Evolutionary conservation across 2,797 vertebrate species (phyloP).

Genomic region (Rhynchonycteris naso): DNA sequence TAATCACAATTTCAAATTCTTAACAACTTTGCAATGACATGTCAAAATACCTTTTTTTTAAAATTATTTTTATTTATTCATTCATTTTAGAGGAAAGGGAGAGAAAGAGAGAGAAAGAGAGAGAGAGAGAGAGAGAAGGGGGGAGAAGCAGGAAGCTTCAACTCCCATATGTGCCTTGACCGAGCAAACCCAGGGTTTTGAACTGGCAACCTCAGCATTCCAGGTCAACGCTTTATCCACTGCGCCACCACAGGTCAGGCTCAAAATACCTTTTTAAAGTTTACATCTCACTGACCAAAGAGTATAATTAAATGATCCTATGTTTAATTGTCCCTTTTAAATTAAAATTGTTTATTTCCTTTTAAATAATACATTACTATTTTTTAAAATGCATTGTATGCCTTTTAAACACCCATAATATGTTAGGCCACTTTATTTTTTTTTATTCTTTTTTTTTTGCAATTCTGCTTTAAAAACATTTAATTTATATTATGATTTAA

Average conservation of each 20-base stretch:
- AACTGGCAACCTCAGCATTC: too few relatives aligned
- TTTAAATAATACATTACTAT: background rate
- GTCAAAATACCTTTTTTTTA: background rate
- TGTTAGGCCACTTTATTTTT: background rate
- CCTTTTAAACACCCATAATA: background rate
- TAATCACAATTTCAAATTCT: background rate
- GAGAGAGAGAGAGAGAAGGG: too few relatives aligned
- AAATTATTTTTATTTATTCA: too few relatives aligned
- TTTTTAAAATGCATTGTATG: background rate
- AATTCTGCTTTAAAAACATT: background rate
- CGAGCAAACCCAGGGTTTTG: too few relatives aligned
- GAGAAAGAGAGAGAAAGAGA: too few relatives aligned
- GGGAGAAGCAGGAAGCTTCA: too few relatives aligned
- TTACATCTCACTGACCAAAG: background rate
- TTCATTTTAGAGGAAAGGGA: too few relatives aligned
- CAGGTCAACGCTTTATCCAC: too few relatives aligned
- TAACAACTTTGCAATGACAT: background rate
- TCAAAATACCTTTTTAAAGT: background rate
- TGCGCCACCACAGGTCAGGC: too few relatives aligned
- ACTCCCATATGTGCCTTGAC: too few relatives aligned
- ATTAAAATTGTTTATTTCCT: background rate
- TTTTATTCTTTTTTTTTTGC: background rate
- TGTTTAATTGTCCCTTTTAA: background rate
- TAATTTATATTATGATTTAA: background rate
- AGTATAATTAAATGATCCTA: background rate